phyloP scores from a whole-genome alignment of 2,797 vertebrate genomes.

The Clangula hyemalis region DNA sequence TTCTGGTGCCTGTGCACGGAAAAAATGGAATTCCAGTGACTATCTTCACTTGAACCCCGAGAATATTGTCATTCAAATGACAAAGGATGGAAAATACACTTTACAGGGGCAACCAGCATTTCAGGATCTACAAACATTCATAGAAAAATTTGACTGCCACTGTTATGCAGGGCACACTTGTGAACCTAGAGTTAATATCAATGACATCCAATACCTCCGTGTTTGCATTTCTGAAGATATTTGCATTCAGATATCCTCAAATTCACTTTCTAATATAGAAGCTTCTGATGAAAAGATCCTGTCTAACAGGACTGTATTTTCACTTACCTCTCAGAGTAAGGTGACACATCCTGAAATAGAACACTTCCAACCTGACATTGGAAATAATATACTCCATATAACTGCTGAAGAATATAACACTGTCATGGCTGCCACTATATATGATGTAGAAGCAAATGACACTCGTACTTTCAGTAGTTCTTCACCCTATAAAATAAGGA shows the following conservation, averaged over 20 bases:
- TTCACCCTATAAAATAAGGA: background rate
- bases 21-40: conserved; percentile 75
- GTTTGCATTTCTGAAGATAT: conserved; percentile 65
- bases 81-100: conserved; percentile 66
- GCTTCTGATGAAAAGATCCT: conserved; percentile 15
- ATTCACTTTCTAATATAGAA: background rate
- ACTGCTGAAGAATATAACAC: background rate
- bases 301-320: background rate
- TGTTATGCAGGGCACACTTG: conserved; percentile 80
- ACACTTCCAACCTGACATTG: background rate
- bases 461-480: conserved; percentile 14
- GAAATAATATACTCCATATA: background rate
- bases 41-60: conserved; percentile 86
- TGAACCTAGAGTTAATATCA: conserved; percentile 12
- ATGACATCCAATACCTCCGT: conserved; percentile 10
- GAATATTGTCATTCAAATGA: conserved; percentile 75
- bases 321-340: conserved; percentile 16
- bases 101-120: conserved; percentile 76
- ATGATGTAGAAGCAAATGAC: conserved; percentile 16
- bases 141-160: conserved; percentile 79
- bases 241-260: conserved; percentile 65
- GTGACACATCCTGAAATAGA: background rate
- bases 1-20: conserved; percentile 83
- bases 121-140: conserved; percentile 76
- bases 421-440: background rate